phyloP scores from a whole-genome alignment of 2,888 invertebrate species.

The Cremastinae sp. region DNA sequence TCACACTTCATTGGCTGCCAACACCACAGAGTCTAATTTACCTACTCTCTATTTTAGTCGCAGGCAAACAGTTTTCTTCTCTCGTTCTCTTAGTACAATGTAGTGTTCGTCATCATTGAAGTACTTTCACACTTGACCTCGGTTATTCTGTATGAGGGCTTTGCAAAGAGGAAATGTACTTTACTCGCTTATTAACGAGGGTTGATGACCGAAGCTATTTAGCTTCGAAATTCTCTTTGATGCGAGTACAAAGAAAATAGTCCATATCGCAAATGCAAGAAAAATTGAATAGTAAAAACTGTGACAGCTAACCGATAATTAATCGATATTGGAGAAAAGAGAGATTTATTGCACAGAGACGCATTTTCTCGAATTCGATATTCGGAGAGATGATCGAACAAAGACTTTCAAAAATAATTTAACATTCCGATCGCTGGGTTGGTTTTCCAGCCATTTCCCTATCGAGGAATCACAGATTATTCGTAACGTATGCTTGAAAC shows the following conservation, averaged over 20 bases:
- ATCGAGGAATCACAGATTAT: slow-evolving; percentile 11
- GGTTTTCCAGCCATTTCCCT: neutral
- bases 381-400: neutral
- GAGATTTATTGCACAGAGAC: no score
- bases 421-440: neutral
- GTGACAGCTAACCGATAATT: no score
- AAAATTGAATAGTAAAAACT: no score
- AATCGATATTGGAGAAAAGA: no score
- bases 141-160: neutral
- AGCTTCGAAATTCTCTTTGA: neutral
- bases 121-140: neutral
- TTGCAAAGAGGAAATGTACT: slow-evolving; percentile 10
- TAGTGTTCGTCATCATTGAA: slow-evolving; percentile 23
- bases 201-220: neutral
- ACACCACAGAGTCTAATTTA: slow-evolving; percentile 48
- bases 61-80: neutral
- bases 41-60: slow-evolving; percentile 5
- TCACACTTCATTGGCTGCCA: slow-evolving; percentile 67
- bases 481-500: slow-evolving; percentile 20
- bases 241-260: no score
- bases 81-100: neutral
- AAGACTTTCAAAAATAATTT: neutral
- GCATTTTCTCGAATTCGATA: no score
- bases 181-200: slow-evolving; percentile 3
- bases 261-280: no score